Evolutionary conservation across 2,113 vertebrate genomes (phyloP), one percentile per base, ranked within the genome.

Genomic region (Zosterops pallidus): DNA sequence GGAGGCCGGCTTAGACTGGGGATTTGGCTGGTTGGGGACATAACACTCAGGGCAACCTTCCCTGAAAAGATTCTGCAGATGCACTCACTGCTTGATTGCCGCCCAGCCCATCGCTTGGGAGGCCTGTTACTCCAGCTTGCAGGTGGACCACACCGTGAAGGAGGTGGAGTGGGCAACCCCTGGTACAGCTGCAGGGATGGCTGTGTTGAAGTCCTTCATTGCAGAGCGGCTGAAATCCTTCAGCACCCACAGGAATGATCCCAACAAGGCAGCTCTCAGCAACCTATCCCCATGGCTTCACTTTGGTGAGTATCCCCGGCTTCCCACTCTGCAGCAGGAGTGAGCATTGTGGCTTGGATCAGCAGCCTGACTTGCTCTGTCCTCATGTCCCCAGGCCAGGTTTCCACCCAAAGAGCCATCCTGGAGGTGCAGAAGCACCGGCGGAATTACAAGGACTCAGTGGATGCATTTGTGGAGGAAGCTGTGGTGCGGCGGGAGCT

Each of bases 271-370:
- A 0, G 99, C 98, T 1, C 97, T 99, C 76, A 99, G 99, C 97
- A 98, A 98, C 90, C 97, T 99, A 49, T 99, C 99, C 3, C 99
- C 99, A 0, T 99, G 99, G 99, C 97, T 99, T 89, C 98, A 98
- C 89, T 98, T 99, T 0, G 99, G 99, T 99, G 56, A 98, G 98
- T 4, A 1, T 33, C 46, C 46, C 26, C 31, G 20, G 64, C 42
- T 50, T 83, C 46, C 31, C 21, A 12, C 24, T 31, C 22, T 8
- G 52, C 60, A 50, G 56, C 24, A 77, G 26, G 62, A 15, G 53
- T 1, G 0, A 75, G 56, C 64, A 16, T 0, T 2, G 33, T 41
- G 29, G 22, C 69, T 90, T 31, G n/a, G 64, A 44, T 29, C 0
- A 0, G 64, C 49, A 78, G 72, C 49, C 74, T 29, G 21, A 83